Base-by-base conservation (phyloP, 2,888 invertebrate genomes). In the Digitonthophagus gazella region DNA sequence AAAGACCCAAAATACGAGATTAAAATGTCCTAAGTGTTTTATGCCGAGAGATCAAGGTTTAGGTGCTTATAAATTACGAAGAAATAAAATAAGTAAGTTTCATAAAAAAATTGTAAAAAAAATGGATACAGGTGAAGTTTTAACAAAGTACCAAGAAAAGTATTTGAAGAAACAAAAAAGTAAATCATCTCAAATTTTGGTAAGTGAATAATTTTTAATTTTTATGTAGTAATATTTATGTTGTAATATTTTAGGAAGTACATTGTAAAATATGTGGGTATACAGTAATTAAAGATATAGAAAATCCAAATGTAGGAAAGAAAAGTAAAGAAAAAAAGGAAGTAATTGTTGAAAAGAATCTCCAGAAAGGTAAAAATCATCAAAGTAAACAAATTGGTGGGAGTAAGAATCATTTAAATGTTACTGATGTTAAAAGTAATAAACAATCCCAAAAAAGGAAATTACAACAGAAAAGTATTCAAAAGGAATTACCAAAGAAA, bases 1-100 rank as follows among this genome's bases (percentile, higher is more conserved):
- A 15, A 72, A 72, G 61, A 64, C 70, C 44, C 67, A 67, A n/a
- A 74, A 72, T 57, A 4, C 58, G 1, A 65, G 69, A 22, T 65
- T 67, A 3, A 71, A 72, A 65, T 77, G 77, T 68, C 72, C 74
- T 16, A 71, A 71, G 22, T 77, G 78, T 68, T 75, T 75, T 64
- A 69, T 76, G 57, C 72, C 72, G 44, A 72, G 74, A 28, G 15
- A 61, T 0, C 72, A 73, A 14, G 71, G 70, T 11, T 67, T 64
- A 19, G 68, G 76, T 4, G 64, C 69, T 14, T 74, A 67, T 69
- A 58, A 65, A 15, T 65, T 76, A 1, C 63, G 66, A 58, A 68
- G 73, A n/a, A 66, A 74, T 69, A 64, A 56, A 58, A 71, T 68
- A 15, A 69, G 67, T 18, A 69, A 69, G 66, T 78, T 78, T 67